A percentile compares a stretch with the other conserved stretches of the same genome.
Evolutionary conservation across 2,113 vertebrate genomes (phyloP).

Genomic region (Malurus elegans): DNA sequence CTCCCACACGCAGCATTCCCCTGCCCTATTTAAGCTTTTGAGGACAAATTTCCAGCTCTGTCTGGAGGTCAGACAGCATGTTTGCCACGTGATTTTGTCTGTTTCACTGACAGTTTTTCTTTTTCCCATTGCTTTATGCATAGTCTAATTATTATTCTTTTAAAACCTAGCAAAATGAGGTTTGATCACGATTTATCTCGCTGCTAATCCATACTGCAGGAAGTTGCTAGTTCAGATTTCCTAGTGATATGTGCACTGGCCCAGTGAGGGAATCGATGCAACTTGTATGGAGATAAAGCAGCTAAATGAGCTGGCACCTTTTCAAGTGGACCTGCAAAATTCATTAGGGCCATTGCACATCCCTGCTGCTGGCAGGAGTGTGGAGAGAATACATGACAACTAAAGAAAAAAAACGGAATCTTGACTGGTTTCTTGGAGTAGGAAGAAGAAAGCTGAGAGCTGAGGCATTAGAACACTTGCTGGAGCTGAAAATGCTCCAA

Average conservation of each 20-base stretch:
- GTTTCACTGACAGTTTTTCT: neutral
- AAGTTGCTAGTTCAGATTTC: neutral
- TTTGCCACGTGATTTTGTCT: neutral
- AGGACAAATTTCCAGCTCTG: neutral
- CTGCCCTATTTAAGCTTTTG: neutral
- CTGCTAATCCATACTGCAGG: neutral
- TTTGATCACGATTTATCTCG: neutral
- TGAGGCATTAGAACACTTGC: neutral
- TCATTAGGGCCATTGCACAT: neutral
- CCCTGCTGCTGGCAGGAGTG: neutral
- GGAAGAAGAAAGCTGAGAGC: neutral
- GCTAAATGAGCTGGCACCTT: neutral
- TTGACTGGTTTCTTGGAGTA: neutral
- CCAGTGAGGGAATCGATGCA: neutral
- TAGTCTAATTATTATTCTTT: neutral
- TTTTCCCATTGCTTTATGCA: neutral
- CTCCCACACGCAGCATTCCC: accelerated
- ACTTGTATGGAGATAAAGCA: neutral
- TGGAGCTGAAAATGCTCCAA: neutral
- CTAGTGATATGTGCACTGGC: neutral
- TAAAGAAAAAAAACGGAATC: neutral
- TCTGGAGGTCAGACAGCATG: neutral
- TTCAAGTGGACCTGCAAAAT: neutral
- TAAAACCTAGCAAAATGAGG: neutral
- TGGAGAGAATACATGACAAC: neutral